phyloP scores from a whole-genome alignment of 2,888 invertebrate genomes.

The Ecliptopera silaceata region DNA sequence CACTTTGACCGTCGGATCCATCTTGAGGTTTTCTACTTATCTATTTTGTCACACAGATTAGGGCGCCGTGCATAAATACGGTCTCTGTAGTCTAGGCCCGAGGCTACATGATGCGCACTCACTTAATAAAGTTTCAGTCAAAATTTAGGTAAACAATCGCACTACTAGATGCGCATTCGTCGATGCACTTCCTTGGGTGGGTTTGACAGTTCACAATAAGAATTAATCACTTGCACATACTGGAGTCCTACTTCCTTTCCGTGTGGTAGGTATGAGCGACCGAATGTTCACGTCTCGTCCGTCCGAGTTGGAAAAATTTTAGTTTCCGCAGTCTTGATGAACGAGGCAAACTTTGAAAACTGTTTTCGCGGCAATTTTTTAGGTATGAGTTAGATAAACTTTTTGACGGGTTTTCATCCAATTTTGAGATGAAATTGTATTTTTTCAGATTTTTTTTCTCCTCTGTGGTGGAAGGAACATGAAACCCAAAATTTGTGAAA shows the following conservation, averaged over 20 bases:
- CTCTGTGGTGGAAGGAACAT: conserved; percentile 71
- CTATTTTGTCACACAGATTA: background rate
- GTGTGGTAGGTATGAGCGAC: conserved; percentile 53
- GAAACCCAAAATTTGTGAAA: conserved; percentile 83
- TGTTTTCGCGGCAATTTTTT: conserved; percentile 55
- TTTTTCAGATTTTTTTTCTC: conserved; percentile 49
- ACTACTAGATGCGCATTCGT: conserved; percentile 51
- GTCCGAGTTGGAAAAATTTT: conserved; percentile 41
- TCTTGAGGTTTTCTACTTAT: conserved; percentile 36
- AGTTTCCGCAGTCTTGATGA: conserved; percentile 56
- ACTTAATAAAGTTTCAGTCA: conserved; percentile 54
- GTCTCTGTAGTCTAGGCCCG: conserved; percentile 33
- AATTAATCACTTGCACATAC: conserved; percentile 36
- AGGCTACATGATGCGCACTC: conserved; percentile 68
- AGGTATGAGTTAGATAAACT: conserved; percentile 13
- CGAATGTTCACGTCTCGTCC: conserved; percentile 25
- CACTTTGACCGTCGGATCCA: conserved; percentile 75
- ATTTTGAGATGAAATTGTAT: conserved; percentile 44
- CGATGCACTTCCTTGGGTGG: conserved; percentile 46
- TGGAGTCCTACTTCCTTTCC: conserved; percentile 41
- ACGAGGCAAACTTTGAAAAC: conserved; percentile 57
- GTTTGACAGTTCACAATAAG: conserved; percentile 40
- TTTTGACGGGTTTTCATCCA: conserved; percentile 31
- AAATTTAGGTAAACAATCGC: conserved; percentile 67
- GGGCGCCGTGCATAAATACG: conserved; percentile 24